A percentile compares a stretch with the other conserved stretches of the same genome.
Conservation (phyloP, 1,140 invertebrate genomes). For the Harlomillsia oculata region DNA sequence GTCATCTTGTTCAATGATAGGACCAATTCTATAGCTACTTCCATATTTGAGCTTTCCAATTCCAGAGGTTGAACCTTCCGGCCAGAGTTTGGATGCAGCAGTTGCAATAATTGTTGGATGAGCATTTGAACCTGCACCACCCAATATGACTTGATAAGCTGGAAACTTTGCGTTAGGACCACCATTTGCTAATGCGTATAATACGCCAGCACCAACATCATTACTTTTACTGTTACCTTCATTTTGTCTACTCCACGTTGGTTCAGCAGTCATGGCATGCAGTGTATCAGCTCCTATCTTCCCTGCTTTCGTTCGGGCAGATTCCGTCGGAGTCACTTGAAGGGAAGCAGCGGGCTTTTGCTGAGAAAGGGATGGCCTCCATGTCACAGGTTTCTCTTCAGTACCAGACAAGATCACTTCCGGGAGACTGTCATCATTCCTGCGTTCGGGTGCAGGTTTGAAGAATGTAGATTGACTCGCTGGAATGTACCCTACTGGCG, state of each 20-base stretch:
- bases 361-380: conserved; percentile 13
- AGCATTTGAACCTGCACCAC: not conserved
- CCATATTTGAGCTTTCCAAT: conserved; percentile 19
- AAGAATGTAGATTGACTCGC: conserved; percentile 9
- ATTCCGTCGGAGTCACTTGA: not conserved
- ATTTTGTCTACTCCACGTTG: not conserved
- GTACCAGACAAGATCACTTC: not conserved
- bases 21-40: conserved; percentile 13
- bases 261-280: conserved; percentile 29
- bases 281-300: conserved; percentile 26
- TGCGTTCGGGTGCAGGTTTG: not conserved
- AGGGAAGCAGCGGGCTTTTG: not conserved
- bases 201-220: conserved; percentile 19
- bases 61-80: not conserved
- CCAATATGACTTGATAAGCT: not conserved
- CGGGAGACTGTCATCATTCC: conserved; percentile 2
- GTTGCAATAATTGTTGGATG: not conserved
- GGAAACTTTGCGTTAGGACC: conserved; percentile 4
- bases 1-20: not conserved
- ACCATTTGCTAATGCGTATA: conserved; percentile 29
- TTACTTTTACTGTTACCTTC: not conserved
- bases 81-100: not conserved
- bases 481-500: not conserved
- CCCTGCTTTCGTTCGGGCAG: conserved; percentile 1
- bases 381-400: conserved; percentile 23